Conservation (phyloP, 92 coral and sea anemone species). For the Zoanthus solanderi region DNA sequence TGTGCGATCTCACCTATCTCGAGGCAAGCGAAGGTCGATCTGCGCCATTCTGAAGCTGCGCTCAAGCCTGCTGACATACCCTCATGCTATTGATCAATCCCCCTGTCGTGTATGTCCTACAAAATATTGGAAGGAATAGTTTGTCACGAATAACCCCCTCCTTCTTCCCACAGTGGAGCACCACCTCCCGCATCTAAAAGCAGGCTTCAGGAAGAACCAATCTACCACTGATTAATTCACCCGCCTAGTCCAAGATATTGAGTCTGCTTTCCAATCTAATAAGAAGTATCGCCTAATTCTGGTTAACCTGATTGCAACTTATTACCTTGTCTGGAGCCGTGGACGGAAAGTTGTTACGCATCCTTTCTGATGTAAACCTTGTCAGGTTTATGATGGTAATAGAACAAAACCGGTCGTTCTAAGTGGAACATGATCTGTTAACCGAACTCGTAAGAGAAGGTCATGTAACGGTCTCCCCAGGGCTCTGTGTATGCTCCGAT, state of each 20-base stretch:
- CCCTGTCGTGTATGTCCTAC: neutral
- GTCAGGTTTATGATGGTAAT: too few relatives aligned
- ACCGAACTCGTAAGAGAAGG: constrained; percentile 39
- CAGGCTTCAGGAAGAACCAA: constrained; percentile 20
- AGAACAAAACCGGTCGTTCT: too few relatives aligned
- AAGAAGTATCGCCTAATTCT: constrained; percentile 17
- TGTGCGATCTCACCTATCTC: neutral
- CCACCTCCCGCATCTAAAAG: constrained; percentile 53
- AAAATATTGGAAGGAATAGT: neutral
- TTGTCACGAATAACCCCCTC: constrained; percentile 22
- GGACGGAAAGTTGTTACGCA: constrained; percentile 34
- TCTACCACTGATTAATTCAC: constrained; percentile 24
- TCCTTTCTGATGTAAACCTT: constrained; percentile 30
- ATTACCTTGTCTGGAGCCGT: neutral
- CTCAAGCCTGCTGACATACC: neutral
- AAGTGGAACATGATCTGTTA: neutral
- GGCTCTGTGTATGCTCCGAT: neutral
- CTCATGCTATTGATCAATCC: constrained; percentile 8
- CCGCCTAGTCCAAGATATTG: constrained; percentile 48
- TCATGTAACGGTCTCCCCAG: neutral
- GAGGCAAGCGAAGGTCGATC: constrained; percentile 15
- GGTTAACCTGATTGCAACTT: too few relatives aligned
- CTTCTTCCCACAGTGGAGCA: neutral
- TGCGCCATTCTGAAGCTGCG: constrained; percentile 2
- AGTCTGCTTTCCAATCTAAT: constrained; percentile 35